These are phyloP conservation scores for Vimba vimba DNA, from an alignment of 2,113 vertebrate genomes.

Conservation along the genomic window DNA sequence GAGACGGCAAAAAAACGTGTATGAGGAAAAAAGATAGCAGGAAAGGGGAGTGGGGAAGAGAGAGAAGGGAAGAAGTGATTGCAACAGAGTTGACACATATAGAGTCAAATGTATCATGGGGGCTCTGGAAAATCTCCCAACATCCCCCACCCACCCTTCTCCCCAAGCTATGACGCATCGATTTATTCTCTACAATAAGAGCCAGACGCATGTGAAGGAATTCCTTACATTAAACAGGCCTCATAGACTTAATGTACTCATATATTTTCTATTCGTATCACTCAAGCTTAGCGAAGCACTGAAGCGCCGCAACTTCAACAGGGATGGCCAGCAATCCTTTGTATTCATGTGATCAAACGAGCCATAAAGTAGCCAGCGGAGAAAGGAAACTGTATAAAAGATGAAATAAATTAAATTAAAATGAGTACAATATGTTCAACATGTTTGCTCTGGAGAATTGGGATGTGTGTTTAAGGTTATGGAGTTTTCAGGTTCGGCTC, in stretches of 20 bases:
- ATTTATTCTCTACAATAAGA: slow-evolving; percentile 52
- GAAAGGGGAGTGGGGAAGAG: slow-evolving; percentile 29
- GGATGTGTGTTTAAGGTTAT: background rate
- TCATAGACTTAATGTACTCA: slow-evolving; percentile 28
- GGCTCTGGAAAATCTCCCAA: slow-evolving; percentile 57
- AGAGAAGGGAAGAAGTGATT: slow-evolving; percentile 36
- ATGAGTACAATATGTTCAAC: background rate
- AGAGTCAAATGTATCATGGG: slow-evolving; percentile 47
- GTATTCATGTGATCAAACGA: slow-evolving; percentile 28
- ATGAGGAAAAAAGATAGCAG: slow-evolving; percentile 17
- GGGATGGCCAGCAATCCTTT: slow-evolving; percentile 21
- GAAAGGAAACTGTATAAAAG: background rate
- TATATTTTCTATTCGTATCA: slow-evolving; percentile 31
- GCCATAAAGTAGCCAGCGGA: slow-evolving; percentile 16
- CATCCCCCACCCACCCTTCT: slow-evolving; percentile 24
- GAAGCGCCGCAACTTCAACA: background rate
- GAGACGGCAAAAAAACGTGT: slow-evolving; percentile 25
- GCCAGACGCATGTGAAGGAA: slow-evolving; percentile 45
- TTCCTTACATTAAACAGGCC: slow-evolving; percentile 40
- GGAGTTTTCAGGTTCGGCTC: background rate
- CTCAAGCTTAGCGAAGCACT: slow-evolving; percentile 21
- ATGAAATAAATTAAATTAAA: slow-evolving; percentile 5
- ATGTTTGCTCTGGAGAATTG: background rate
- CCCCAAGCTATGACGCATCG: slow-evolving; percentile 44
- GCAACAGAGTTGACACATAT: slow-evolving; percentile 49